These are phyloP conservation scores for Apamea epomidion DNA, from an alignment of 2,888 invertebrate species.

Conservation along the genomic window DNA sequence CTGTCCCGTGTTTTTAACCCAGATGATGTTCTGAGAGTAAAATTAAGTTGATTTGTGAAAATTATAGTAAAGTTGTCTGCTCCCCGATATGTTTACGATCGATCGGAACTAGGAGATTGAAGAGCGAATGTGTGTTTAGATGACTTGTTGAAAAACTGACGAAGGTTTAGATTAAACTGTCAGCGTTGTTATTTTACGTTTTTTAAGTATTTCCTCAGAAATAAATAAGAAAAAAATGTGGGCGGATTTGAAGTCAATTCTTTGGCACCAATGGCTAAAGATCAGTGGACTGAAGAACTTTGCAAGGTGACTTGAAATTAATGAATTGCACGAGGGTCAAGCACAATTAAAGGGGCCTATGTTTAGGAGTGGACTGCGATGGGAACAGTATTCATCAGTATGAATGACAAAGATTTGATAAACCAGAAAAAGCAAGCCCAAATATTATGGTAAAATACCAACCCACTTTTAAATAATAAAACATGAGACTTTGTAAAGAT, in stretches of 20 bases:
- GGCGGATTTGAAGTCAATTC: not conserved
- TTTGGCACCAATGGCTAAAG: not conserved
- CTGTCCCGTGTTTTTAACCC: not conserved
- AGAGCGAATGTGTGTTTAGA: slow-evolving; percentile 24
- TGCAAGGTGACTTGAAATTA: not conserved
- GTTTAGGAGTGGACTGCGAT: not conserved
- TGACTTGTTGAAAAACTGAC: slow-evolving; percentile 19
- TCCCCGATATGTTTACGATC: slow-evolving; percentile 41
- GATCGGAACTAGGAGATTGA: slow-evolving; percentile 16
- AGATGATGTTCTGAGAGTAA: slow-evolving; percentile 18
- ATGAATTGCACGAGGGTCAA: not conserved
- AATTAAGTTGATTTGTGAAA: slow-evolving; percentile 47
- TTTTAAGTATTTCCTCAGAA: not conserved
- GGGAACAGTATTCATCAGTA: too few relatives aligned
- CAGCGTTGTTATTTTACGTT: slow-evolving; percentile 14
- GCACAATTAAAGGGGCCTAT: not conserved
- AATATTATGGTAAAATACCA: not conserved
- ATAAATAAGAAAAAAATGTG: not conserved
- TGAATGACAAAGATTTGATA: not conserved
- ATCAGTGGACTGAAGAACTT: not conserved
- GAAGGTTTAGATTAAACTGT: slow-evolving; percentile 27
- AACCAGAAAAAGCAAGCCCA: too few relatives aligned
- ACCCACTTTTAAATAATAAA: not conserved
- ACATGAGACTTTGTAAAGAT: not conserved
- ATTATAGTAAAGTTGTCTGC: slow-evolving; percentile 29